Evolutionary conservation across 2,888 invertebrate genomes (phyloP), one percentile per base, ranked within the genome.

Genomic region (Chelonus formosanus): DNA sequence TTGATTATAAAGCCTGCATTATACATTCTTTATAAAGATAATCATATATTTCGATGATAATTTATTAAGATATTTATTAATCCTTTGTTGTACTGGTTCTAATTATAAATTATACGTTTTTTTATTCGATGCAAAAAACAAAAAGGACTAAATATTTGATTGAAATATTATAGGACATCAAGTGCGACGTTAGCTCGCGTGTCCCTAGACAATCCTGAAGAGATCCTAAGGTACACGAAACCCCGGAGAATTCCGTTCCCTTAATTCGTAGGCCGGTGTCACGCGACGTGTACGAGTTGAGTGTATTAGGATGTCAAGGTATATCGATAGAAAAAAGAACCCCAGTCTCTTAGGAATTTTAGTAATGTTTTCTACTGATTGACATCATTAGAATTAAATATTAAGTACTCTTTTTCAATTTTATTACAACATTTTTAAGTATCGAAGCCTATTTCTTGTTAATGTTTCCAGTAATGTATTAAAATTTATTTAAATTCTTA

Each of bases 111-210:
- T 4, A 52, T 6, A 34, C 32, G 32, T 32, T 43, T 20, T 20
- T 20, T 20, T 7, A 31, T 44, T n/a, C 43, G 20, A 31, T 71
- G 70, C 75, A 77, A 76, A 76, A 74, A 76, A 76, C 76, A 79
- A 80, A 75, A 76, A 74, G 70, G 71, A 70, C 72, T 80, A 75
- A 78, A 77, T 78, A 79, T 80, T 78, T 77, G 75, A 81, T 81
- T 79, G 79, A 80, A 79, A 77, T 80, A 80, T 78, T 78, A 75
- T 71, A 71, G 75, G 66, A 62, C 56, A 65, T 60, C 61, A 6
- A 55, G 36, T 32, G 50, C 53, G 45, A 8, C 55, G 55, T 57
- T 57, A 50, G 71, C 73, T 80, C 76, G 78, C 79, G 80, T 79
- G 80, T 73, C 73, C 70, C 70, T 71, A 74, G 76, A 78, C 75